Percentiles rank a stretch among this genome's conserved stretches.
Conservation (phyloP, 2,113 vertebrate genomes). For the Epinephelus cyanopodus region DNA sequence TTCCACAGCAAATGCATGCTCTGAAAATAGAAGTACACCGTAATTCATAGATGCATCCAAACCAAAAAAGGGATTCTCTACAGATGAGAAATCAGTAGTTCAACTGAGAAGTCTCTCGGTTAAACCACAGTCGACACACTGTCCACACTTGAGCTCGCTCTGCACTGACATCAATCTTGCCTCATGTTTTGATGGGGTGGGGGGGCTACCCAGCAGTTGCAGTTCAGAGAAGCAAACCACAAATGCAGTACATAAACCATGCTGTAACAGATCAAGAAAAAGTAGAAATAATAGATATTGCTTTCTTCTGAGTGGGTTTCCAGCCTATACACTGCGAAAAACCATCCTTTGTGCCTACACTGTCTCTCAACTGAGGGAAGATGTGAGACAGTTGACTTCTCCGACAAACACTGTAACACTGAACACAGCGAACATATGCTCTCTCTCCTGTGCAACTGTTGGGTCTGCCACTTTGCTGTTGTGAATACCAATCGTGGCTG, state of each 20-base stretch:
- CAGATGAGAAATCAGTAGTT: background rate
- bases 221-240: slow-evolving; percentile 3
- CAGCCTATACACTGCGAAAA: background rate
- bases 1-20: background rate
- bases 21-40: background rate
- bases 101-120: background rate
- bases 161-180: slow-evolving; percentile 7
- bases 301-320: slow-evolving; percentile 25
- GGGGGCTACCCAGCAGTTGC: background rate
- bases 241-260: background rate
- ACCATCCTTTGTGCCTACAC: slow-evolving; percentile 8
- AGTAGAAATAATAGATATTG: slow-evolving; percentile 6
- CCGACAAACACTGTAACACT: background rate
- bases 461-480: background rate
- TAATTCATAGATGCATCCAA: background rate
- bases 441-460: background rate
- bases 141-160: background rate
- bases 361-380: background rate
- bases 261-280: slow-evolving; percentile 5
- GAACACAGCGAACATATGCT: background rate
- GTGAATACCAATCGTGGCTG: background rate
- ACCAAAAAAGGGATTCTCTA: background rate
- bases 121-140: background rate
- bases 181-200: background rate
- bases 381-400: background rate